Evolutionary conservation across 2,888 invertebrate species (phyloP).

Genomic region (Actias luna): DNA sequence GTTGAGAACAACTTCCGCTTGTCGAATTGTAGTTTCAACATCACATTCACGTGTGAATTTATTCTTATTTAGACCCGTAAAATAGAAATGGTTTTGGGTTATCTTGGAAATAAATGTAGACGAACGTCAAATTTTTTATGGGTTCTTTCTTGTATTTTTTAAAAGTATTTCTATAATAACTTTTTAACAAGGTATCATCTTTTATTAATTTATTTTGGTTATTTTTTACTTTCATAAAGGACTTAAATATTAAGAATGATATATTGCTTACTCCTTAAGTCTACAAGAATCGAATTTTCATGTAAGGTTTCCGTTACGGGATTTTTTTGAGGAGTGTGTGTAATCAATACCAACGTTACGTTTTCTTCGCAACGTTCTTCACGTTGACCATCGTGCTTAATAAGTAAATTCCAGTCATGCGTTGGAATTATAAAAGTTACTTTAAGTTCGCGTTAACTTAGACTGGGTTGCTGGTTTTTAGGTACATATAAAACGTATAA

Average conservation of each 20-base stretch:
- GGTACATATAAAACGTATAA: too few relatives aligned
- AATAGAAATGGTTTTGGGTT: not conserved
- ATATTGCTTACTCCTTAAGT: not conserved
- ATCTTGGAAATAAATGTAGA: not conserved
- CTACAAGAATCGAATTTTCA: too few relatives aligned
- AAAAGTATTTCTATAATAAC: not conserved
- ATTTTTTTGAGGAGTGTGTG: too few relatives aligned
- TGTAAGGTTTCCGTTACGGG: too few relatives aligned
- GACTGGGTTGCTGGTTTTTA: too few relatives aligned
- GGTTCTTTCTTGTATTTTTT: not conserved
- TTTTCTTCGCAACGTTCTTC: too few relatives aligned
- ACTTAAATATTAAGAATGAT: not conserved
- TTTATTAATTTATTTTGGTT: not conserved
- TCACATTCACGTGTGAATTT: not conserved
- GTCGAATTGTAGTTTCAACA: conserved; percentile 3
- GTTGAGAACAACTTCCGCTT: conserved; percentile 1
- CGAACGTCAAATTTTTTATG: not conserved
- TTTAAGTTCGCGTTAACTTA: too few relatives aligned
- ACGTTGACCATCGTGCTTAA: too few relatives aligned
- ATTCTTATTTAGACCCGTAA: not conserved
- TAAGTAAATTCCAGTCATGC: too few relatives aligned
- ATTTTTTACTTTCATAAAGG: not conserved
- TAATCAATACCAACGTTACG: too few relatives aligned
- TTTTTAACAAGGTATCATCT: not conserved
- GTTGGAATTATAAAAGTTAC: too few relatives aligned